Evolutionary conservation across 2,797 vertebrate genomes (phyloP), one percentile per base, ranked within the genome.

Genomic region (Bufotes viridis): DNA sequence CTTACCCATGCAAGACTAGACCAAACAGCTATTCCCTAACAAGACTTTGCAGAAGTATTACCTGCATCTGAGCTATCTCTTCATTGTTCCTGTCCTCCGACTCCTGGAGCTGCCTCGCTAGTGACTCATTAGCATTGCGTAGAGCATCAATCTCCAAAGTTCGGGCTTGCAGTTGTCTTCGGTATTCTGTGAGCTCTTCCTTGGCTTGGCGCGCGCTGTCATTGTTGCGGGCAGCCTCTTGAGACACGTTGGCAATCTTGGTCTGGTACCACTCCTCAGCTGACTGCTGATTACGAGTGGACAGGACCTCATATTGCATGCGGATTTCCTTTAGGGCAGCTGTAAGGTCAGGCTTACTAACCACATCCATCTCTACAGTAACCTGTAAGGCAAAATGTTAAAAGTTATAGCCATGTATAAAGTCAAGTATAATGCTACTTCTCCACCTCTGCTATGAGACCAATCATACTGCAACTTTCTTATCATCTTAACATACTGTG

Each of bases 111-210:
- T 96, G 95, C 87, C 95, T 95, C 67, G 95, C 94, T 8, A 97
- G 91, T 11, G 95, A 96, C 53, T 96, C 92, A 87, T 96, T 96
- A 91, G 95, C 93, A 61, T 95, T 96, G 26, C 93, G 92, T 58
- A 97, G 93, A n/a, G 94, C 93, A 74, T 97, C 96, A 3, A 97
- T 95, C 93, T 97, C 97, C 0, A 95, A 94, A 1, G 95, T 95
- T 67, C 96, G 94, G 53, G 95, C 92, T 86, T 96, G 95, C 11
- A 97, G 95, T 89, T 97, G 93, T 29, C 95, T 91, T 70, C 96
- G 95, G 93, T 97, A 97, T 91, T 96, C 96, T 87, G 94, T 92
- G 1, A 96, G 96, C 94, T 98, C 96, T 84, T 96, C 95, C 3
- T 96, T 95, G 90, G 97, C 94, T 90, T 94, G 94, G 20, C 95